These are phyloP conservation scores for Gymnopithys bicolor DNA, from an alignment of 2,797 vertebrate genomes.

Conservation along the genomic window DNA sequence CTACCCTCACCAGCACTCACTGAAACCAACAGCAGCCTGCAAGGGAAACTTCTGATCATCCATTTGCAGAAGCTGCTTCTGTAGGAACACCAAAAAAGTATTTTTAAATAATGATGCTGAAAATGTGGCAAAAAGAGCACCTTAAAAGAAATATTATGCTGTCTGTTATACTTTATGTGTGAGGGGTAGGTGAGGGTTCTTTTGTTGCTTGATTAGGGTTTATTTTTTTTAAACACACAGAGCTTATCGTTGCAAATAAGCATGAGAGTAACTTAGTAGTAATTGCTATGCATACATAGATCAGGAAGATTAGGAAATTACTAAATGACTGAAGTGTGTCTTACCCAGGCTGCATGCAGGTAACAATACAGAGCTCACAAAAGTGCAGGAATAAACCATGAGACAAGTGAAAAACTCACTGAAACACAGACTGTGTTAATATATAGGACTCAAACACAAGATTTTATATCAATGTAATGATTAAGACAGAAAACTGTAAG, in stretches of 20 bases:
- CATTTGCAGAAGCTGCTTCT: neutral
- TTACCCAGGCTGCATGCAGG: neutral
- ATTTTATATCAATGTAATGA: neutral
- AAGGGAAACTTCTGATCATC: neutral
- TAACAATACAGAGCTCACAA: neutral
- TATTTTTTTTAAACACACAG: neutral
- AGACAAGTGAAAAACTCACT: neutral
- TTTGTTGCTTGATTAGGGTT: neutral
- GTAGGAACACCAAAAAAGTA: neutral
- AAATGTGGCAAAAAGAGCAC: neutral
- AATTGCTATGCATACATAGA: neutral
- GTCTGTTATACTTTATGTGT: neutral
- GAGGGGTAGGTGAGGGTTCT: fast-evolving
- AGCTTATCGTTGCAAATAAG: neutral
- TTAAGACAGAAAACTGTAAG: neutral
- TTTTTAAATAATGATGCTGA: neutral
- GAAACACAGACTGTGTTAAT: neutral
- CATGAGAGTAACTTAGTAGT: neutral
- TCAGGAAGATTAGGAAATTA: neutral
- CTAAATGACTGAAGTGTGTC: neutral
- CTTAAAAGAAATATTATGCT: neutral
- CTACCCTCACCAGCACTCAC: neutral
- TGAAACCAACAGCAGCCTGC: neutral
- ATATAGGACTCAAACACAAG: neutral
- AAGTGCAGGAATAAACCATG: neutral